Base-by-base conservation (phyloP, 1,140 invertebrate species). In the Formica exsecta region DNA sequence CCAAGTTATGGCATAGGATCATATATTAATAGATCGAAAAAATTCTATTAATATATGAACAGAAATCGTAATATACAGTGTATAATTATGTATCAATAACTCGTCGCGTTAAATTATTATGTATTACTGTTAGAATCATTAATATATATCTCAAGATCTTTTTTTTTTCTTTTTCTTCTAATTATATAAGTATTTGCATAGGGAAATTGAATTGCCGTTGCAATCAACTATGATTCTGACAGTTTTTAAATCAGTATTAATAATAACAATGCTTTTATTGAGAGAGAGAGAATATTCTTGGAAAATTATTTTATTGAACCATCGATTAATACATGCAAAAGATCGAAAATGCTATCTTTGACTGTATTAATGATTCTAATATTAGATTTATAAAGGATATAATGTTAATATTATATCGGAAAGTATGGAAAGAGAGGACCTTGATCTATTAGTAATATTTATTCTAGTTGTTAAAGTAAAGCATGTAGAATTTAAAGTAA, bases 291-390 rank as follows among this genome's bases (percentile, higher is more conserved):
- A 57, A 61, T 71, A 61, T 73, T 61, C 29, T 44, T 29, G 38
- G 19, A 38, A 61, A 73, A 74, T 44, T 25, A 25, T 61, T 61
- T 73, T 81, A 19, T 61, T 8, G 25, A 81, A 61, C 9, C 36
- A 70, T 6, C 66, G 16, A 83, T 22, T 25, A 16, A 25, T 51
- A 19, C 16, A 51, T 51, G 16, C 9, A 79, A 80, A 54, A 51
- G 19, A 32, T n/a, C 19, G 38, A 1, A 19, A 85, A 25, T 85
- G 44, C 25, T 84, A 48, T 71, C 13, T 48, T 22, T 19, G 32
- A 68, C 16, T 90, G 83, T 87, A 92, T 92, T 84, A 89, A 91
- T 84, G 90, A 91, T 92, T 90, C 89, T 91, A 87, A 90, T 85
- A 41, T 54, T 86, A 92, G 79, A 61, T 68, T 90, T 87, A 77